Percentiles rank a stretch among this genome's conserved stretches.
Evolutionary conservation across 2,113 vertebrate genomes (phyloP).

Genomic region (Cynocephalus volans): DNA sequence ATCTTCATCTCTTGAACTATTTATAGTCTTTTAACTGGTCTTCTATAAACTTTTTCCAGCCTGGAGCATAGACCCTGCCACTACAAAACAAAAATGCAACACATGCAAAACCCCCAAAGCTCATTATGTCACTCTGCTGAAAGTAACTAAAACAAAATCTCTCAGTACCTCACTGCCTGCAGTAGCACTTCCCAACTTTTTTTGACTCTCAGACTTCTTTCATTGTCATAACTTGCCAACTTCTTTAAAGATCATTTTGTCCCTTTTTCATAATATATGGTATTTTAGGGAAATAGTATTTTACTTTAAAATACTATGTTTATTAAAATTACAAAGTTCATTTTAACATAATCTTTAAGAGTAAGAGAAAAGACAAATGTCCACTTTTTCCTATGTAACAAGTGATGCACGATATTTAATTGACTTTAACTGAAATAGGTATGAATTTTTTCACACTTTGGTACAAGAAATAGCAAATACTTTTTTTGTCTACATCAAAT

Average conservation of each 20-base stretch:
- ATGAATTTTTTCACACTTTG: not conserved
- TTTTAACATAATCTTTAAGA: not conserved
- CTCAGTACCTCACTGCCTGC: not conserved
- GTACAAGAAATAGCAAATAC: not conserved
- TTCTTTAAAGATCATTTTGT: not conserved
- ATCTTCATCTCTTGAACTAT: not conserved
- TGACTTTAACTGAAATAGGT: not conserved
- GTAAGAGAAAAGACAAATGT: not conserved
- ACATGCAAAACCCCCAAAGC: not conserved
- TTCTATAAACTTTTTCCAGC: constrained; percentile 21
- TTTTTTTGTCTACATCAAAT: not conserved
- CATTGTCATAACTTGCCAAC: not conserved
- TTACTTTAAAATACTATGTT: not conserved
- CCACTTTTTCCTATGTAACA: not conserved
- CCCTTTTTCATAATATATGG: not conserved
- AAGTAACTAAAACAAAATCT: not conserved
- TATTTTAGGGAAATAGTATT: constrained; percentile 8
- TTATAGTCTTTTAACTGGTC: not conserved
- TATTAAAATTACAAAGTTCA: not conserved
- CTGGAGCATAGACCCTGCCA: not conserved
- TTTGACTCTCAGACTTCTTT: constrained; percentile 9
- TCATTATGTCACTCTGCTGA: not conserved
- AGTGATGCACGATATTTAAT: not conserved
- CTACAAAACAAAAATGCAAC: not conserved
- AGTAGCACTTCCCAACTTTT: not conserved